Conservation (phyloP, 1,140 invertebrate genomes). For the Drosophila truncata region DNA sequence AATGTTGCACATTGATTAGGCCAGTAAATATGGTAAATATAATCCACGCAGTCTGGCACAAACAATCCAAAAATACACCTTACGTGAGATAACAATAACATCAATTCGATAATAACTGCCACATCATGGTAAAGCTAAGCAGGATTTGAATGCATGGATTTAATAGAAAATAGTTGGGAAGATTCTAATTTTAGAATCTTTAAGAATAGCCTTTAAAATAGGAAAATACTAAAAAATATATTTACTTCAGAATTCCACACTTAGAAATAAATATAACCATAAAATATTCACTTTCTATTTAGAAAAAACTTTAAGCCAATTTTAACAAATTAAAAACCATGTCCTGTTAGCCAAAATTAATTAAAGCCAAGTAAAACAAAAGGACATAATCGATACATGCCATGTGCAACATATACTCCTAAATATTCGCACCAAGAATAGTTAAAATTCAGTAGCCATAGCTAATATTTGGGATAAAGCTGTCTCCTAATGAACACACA, state of each 20-base stretch:
- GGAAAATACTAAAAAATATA: background rate
- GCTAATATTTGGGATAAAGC: background rate
- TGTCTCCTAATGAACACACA: slow-evolving; percentile 4
- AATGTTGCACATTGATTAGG: slow-evolving; percentile 17
- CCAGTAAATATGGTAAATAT: slow-evolving; percentile 27
- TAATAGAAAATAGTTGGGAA: background rate
- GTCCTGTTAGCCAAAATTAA: background rate
- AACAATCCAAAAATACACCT: slow-evolving; percentile 24
- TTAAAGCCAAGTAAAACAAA: background rate
- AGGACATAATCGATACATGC: background rate
- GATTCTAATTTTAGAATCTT: too few species aligned
- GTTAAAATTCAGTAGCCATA: background rate
- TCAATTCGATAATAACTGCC: slow-evolving; percentile 22
- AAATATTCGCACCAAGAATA: background rate
- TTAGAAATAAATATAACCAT: background rate
- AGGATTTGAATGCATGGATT: slow-evolving; percentile 7
- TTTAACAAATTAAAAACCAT: background rate
- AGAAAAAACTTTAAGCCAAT: too few species aligned
- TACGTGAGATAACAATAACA: slow-evolving; percentile 18
- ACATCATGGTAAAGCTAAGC: background rate
- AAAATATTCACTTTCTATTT: background rate
- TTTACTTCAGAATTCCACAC: background rate
- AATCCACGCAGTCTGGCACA: slow-evolving; percentile 38
- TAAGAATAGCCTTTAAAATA: background rate
- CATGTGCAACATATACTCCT: background rate